A percentile compares a stretch with the other conserved stretches of the same genome.
These are phyloP conservation scores for Hycleus cichorii DNA, from an alignment of 1,140 invertebrate species.

Conservation along the genomic window DNA sequence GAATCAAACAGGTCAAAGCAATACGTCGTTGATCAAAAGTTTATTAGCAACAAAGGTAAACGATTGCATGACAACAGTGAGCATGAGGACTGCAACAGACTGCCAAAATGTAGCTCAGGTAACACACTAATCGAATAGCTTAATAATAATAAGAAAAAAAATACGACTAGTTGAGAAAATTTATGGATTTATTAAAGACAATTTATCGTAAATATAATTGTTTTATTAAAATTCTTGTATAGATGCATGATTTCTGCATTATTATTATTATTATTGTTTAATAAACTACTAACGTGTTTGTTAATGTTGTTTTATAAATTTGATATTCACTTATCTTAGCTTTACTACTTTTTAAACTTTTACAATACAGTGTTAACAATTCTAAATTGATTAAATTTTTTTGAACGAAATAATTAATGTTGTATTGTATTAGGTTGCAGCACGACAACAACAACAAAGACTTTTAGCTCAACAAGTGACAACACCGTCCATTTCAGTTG, in stretches of 20 bases:
- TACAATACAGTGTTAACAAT: too few relatives aligned
- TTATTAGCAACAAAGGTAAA: conserved; percentile 79
- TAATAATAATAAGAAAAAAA: neutral
- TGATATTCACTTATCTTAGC: neutral
- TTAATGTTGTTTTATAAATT: neutral
- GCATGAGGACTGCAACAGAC: conserved; percentile 41
- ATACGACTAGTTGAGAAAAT: neutral
- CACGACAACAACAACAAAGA: conserved; percentile 49
- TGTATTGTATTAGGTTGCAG: conserved; percentile 46
- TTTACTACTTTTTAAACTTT: too few relatives aligned
- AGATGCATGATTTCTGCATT: neutral
- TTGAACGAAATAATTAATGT: neutral
- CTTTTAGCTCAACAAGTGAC: conserved; percentile 47
- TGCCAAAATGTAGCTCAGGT: conserved; percentile 43
- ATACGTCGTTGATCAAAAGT: conserved; percentile 73
- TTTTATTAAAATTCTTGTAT: neutral
- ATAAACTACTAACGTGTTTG: neutral
- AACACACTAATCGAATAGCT: conserved; percentile 38
- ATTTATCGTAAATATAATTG: conserved; percentile 2
- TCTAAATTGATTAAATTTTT: neutral
- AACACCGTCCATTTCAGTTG: conserved; percentile 22
- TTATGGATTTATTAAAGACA: neutral
- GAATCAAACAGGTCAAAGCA: conserved; percentile 31
- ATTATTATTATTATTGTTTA: neutral
- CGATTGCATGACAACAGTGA: conserved; percentile 52